These are phyloP conservation scores for Diabrotica undecimpunctata DNA, from an alignment of 1,140 invertebrate species.

Conservation along the genomic window DNA sequence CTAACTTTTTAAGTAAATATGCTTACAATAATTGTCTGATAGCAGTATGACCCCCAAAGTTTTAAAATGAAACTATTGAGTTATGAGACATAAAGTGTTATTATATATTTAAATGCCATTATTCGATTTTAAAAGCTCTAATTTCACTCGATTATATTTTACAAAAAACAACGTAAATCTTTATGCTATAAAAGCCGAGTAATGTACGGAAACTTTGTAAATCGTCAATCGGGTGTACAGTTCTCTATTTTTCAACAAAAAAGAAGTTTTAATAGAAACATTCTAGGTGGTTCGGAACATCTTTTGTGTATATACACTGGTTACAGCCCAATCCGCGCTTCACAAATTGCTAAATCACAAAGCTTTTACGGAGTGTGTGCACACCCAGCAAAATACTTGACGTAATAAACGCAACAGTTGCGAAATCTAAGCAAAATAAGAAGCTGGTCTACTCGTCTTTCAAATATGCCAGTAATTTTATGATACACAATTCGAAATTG, in stretches of 20 bases:
- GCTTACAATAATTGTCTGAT: no score
- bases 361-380: slow-evolving; percentile 26
- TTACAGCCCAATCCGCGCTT: slow-evolving; percentile 26
- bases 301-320: slow-evolving; percentile 27
- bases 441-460: slow-evolving; percentile 9
- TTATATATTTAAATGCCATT: no score
- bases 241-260: slow-evolving; percentile 6
- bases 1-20: no score
- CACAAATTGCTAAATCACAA: slow-evolving; percentile 33
- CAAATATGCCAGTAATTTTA: slow-evolving; percentile 21
- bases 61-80: no score
- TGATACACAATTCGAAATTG: slow-evolving; percentile 21
- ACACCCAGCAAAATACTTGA: slow-evolving; percentile 17
- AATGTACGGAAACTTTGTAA: background rate
- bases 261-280: slow-evolving; percentile 15
- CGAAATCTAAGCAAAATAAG: slow-evolving; percentile 11
- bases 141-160: no score
- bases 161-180: background rate
- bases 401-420: slow-evolving; percentile 13
- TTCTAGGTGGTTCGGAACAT: slow-evolving; percentile 18
- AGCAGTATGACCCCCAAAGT: no score
- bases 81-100: no score
- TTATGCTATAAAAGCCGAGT: background rate
- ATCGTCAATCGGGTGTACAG: background rate
- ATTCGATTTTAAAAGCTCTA: no score